Evolutionary conservation across 2,113 vertebrate genomes (phyloP).

Genomic region (Phalacrocorax pelagicus): DNA sequence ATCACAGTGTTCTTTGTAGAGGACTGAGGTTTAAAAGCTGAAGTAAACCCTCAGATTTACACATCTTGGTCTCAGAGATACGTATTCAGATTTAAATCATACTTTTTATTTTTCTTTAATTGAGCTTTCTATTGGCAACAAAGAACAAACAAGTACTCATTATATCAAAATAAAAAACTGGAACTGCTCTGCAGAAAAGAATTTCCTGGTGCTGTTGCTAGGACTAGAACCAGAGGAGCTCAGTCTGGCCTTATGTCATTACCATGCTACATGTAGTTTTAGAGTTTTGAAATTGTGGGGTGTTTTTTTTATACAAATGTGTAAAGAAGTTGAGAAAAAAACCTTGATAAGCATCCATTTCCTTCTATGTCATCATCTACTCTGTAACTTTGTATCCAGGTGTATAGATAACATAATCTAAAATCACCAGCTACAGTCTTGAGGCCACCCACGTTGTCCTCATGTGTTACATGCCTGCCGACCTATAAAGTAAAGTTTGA

Average conservation of each 20-base stretch:
- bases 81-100: neutral
- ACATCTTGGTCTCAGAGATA: neutral
- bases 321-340: neutral
- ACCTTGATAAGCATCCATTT: neutral
- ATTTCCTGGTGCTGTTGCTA: constrained; percentile 13
- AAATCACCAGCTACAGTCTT: neutral
- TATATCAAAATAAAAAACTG: constrained; percentile 1
- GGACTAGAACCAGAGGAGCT: neutral
- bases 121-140: neutral
- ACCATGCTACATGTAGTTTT: neutral
- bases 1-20: neutral
- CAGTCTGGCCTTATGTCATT: neutral
- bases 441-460: neutral
- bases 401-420: neutral
- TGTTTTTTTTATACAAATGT: neutral
- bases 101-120: constrained; percentile 23
- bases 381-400: neutral
- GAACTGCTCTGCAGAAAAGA: constrained; percentile 4
- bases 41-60: neutral
- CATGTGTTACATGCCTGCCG: fast-evolving
- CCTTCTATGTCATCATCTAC: neutral
- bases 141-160: neutral
- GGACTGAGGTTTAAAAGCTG: constrained; percentile 6
- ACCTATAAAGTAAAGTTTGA: neutral
- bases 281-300: neutral